Evolutionary conservation across 2,113 vertebrate genomes (phyloP).

Genomic region (Phalacrocorax aristotelis): DNA sequence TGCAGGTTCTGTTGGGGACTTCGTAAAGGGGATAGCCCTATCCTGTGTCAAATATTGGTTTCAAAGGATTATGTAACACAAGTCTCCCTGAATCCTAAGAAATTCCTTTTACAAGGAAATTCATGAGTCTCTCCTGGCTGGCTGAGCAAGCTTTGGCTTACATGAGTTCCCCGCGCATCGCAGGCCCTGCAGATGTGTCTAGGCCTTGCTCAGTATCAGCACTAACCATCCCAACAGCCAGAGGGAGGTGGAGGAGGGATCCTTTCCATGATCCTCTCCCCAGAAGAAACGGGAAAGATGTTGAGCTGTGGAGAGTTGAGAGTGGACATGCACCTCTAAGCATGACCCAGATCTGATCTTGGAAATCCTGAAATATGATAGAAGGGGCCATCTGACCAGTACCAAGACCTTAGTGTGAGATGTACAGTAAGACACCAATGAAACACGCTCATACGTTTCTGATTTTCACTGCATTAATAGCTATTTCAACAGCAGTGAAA

Average conservation of each 20-base stretch:
- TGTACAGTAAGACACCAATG: background rate
- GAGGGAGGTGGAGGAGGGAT: background rate
- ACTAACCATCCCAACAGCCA: background rate
- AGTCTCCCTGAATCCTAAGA: conserved; percentile 23
- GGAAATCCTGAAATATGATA: background rate
- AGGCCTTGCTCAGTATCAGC: background rate
- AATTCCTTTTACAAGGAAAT: conserved; percentile 61
- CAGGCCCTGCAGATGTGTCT: background rate
- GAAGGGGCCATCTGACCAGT: background rate
- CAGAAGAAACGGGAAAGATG: background rate
- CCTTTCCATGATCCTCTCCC: background rate
- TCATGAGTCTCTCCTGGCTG: background rate
- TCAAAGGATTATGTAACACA: conserved; percentile 23
- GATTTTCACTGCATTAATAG: conserved; percentile 21
- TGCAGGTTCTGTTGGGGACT: background rate
- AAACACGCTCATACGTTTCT: background rate
- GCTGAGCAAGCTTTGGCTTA: background rate
- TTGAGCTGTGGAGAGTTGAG: background rate
- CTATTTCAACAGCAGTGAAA: background rate
- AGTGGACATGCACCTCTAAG: background rate
- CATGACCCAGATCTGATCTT: background rate
- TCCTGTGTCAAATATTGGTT: conserved; percentile 24
- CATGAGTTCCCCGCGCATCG: background rate
- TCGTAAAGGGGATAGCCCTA: conserved; percentile 27
- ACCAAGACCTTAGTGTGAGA: background rate